These are phyloP conservation scores for Petrosia ficiformis DNA, from an alignment of 37 sponge, comb jelly and placozoan species.

Conservation along the genomic window DNA sequence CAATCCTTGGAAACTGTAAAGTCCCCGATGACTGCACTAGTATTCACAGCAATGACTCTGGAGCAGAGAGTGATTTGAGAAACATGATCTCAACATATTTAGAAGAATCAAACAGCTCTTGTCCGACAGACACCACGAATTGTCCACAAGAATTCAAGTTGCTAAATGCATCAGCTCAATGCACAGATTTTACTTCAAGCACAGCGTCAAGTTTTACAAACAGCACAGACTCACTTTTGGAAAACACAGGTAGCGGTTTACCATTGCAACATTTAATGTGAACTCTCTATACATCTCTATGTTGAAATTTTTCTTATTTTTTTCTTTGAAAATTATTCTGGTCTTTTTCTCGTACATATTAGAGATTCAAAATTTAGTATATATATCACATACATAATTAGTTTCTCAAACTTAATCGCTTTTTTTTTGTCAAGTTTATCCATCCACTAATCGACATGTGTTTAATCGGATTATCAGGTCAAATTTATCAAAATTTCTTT, in stretches of 20 bases:
- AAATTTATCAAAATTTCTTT: too few relatives aligned
- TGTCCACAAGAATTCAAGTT: constrained; percentile 22
- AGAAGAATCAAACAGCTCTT: constrained; percentile 17
- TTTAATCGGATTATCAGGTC: too few relatives aligned
- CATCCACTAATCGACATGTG: too few relatives aligned
- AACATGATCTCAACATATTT: constrained; percentile 67
- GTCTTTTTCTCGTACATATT: background rate
- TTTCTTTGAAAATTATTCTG: too few relatives aligned
- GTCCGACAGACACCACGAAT: background rate
- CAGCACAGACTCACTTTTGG: constrained; percentile 31
- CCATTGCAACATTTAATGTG: constrained; percentile 58
- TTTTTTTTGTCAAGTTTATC: too few relatives aligned
- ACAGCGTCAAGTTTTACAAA: constrained; percentile 11
- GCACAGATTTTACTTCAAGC: constrained; percentile 28
- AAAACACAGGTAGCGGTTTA: constrained; percentile 9
- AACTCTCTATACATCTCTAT: background rate
- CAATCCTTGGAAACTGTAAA: constrained; percentile 28
- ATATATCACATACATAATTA: too few relatives aligned
- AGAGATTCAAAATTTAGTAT: too few relatives aligned
- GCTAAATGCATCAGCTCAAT: constrained; percentile 15
- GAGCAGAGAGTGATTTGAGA: constrained; percentile 40
- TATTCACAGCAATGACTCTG: constrained; percentile 36
- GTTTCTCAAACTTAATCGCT: too few relatives aligned
- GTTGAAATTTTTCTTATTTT: too few relatives aligned
- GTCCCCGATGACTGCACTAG: constrained; percentile 33